Evolutionary conservation across 1,140 invertebrate genomes (phyloP).

Genomic region (Fopius arisanus): DNA sequence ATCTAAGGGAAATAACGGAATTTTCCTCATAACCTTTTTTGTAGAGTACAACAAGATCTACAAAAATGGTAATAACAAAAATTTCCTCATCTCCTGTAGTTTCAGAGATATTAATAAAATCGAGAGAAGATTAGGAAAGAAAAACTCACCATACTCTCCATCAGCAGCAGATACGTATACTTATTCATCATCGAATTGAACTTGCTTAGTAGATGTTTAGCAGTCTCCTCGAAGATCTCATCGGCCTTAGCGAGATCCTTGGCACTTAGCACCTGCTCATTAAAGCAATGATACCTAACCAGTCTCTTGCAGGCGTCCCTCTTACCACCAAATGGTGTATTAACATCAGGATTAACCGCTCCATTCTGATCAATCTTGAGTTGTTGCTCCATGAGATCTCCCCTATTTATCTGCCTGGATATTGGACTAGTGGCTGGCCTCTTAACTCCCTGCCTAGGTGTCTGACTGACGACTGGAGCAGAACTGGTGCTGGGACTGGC

Average conservation of each 20-base stretch:
- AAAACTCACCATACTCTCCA: slow-evolving; percentile 81
- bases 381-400: slow-evolving; percentile 74
- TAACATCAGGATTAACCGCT: slow-evolving; percentile 79
- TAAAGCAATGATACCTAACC: slow-evolving; percentile 83
- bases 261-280: slow-evolving; percentile 72
- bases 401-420: slow-evolving; percentile 54
- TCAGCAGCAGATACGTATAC: slow-evolving; percentile 80
- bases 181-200: slow-evolving; percentile 80
- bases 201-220: slow-evolving; percentile 77
- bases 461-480: neutral
- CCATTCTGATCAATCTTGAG: slow-evolving; percentile 80
- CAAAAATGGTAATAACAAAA: slow-evolving; percentile 5
- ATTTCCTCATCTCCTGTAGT: neutral
- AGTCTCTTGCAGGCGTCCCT: slow-evolving; percentile 82
- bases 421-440: slow-evolving; percentile 57
- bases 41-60: neutral
- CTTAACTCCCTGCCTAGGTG: slow-evolving; percentile 56
- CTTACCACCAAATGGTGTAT: slow-evolving; percentile 76
- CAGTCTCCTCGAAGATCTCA: slow-evolving; percentile 78
- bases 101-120: neutral
- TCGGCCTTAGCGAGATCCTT: slow-evolving; percentile 79
- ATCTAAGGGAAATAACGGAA: too few relatives aligned
- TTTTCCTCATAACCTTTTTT: neutral
- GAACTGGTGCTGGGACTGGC: slow-evolving; percentile 13
- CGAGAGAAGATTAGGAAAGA: slow-evolving; percentile 23